These are phyloP conservation scores for Tauraco erythrolophus DNA, from an alignment of 2,113 vertebrate species.

Conservation along the genomic window DNA sequence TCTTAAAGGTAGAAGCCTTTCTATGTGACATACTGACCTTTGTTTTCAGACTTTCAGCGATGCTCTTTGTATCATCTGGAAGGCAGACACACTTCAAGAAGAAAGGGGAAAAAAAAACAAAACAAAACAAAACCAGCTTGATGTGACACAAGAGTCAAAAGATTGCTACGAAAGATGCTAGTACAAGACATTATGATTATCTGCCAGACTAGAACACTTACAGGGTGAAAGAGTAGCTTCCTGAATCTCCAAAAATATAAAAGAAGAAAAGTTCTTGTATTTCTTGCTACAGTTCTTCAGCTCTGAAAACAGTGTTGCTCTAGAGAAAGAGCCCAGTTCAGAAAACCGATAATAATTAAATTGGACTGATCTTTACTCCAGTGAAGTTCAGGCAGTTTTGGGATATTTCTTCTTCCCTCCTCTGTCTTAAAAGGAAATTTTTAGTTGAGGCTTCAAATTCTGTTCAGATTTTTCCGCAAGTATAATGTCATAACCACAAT, in stretches of 20 bases:
- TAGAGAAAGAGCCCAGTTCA: not conserved
- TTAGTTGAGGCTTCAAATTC: not conserved
- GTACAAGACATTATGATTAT: not conserved
- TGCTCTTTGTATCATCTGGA: not conserved
- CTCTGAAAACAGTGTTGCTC: not conserved
- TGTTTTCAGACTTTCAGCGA: not conserved
- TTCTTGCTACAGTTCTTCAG: not conserved
- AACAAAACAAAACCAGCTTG: not conserved
- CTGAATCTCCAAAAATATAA: not conserved
- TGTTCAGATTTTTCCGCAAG: not conserved
- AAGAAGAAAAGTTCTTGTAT: not conserved
- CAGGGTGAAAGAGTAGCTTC: not conserved
- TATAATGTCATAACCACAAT: not conserved
- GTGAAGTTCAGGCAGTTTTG: not conserved
- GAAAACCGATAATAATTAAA: not conserved
- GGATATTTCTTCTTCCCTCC: not conserved
- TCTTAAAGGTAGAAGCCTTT: not conserved
- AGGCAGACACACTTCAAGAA: not conserved
- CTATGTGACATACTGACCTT: not conserved
- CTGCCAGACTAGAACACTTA: not conserved
- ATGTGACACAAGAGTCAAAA: not conserved
- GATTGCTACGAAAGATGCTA: not conserved
- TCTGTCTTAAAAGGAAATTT: not conserved
- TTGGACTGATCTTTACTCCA: not conserved
- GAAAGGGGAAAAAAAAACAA: not conserved